Evolutionary conservation across 1,140 invertebrate genomes (phyloP), one percentile per base, ranked within the genome.

Genomic region (Wiebesia pumilae): DNA sequence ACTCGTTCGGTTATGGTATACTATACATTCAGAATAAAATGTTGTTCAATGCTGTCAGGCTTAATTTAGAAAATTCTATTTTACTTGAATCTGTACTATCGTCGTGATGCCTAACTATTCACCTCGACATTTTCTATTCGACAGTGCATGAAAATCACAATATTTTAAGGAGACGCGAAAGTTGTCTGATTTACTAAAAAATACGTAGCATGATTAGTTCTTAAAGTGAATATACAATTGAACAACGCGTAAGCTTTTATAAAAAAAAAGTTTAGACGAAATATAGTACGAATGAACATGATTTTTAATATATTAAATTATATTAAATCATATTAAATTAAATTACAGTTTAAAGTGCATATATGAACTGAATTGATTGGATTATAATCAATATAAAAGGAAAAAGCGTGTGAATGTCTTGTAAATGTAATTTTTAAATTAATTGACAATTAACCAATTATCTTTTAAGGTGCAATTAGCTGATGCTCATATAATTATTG

Each of bases 21-120:
- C 90, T 92, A 91, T 89, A 89, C 81, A 82, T 89, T 90, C 90
- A 89, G 83, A 83, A 87, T 88, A 87, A 86, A 67, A 69, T 88
- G 80, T 87, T 84, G 78, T 82, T 30, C 33, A 81, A 43, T 35
- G 27, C 62, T 80, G 78, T 80, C 83, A 79, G 38, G 69, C 69
- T 38, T 69, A 40, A 67, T 80, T 80, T 71, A 78, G 24, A 75
- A 58, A 27, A 73, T 24, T 12, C 24, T 83, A 54, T 30, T 82
- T 71, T 27, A 54, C 43, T 82, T 30, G 65, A 47, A 43, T 83
- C 33, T 83, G 33, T 51, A 58, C 54, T 84, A 78, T 65, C 58
- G 67, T 78, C 47, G 62, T 79, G 43, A 79, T 80, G 38, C 58
- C 62, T 85, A 54, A 65, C 30, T 58, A 54, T 85, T 67, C 35